Evolutionary conservation across 2,888 invertebrate genomes (phyloP), one percentile per base, ranked within the genome.

Genomic region (Hanleya hanleyi): DNA sequence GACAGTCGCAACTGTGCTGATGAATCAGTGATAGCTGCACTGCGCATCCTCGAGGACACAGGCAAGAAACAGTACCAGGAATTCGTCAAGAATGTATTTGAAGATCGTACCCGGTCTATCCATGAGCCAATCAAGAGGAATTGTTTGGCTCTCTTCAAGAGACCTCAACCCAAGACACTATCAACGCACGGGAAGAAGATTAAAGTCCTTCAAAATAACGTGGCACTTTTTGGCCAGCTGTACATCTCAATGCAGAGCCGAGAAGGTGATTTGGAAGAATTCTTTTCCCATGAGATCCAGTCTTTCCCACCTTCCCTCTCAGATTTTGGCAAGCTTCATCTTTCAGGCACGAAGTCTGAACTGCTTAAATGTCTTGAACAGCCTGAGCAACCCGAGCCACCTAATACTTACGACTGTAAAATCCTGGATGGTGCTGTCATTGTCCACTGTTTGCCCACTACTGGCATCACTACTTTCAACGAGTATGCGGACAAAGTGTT

Each of bases 351-450:
- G 22, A 73, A 73, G 47, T 50, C 70, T 36, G 66, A 73, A 29
- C 70, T 73, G n/a, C 37, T 49, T 15, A 41, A 1, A 35, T 64
- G 51, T 37, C 32, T 74, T 35, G 74, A 71, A 41, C 35, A 1
- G 49, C 3, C 32, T 0, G 49, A 12, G 6, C 62, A 35, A 35
- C 6, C 18, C 12, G 36, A 51, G 35, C 62, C 38, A 57, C n/a
- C 64, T 32, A 37, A 71, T 9, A 22, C 29, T n/a, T 64, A 57
- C 22, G 71, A 77, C 41, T 69, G 62, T 1, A 50, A 65, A 29
- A 36, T 75, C 6, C 26, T 77, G n/a, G 80, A 76, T 67, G 76
- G 78, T 22, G 69, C 80, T 29, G 80, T 69, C 9, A 67, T 81
- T 22, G 69, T 78, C 15, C 75, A 79, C 64, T 68, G 71, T 61